Conservation (phyloP, 2,888 invertebrate genomes). For the Epinotia bilunana region DNA sequence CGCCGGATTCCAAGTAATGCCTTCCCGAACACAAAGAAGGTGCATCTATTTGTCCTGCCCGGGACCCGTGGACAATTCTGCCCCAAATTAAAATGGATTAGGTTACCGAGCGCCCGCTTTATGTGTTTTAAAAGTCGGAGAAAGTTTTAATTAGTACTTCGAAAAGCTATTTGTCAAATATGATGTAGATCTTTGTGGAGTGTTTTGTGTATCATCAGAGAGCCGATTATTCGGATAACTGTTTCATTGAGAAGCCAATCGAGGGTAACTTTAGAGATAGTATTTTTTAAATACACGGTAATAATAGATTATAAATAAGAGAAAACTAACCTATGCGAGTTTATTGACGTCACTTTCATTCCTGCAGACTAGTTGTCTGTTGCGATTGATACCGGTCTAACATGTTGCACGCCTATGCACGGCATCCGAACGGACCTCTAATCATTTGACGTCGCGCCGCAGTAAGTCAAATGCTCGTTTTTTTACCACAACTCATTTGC, state of each 20-base stretch:
- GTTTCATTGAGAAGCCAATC: no score
- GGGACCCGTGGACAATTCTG: conserved; percentile 40
- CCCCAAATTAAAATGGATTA: conserved; percentile 44
- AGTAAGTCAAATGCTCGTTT: conserved; percentile 68
- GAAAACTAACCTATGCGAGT: not conserved
- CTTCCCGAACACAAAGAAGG: conserved; percentile 66
- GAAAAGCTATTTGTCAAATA: conserved; percentile 41
- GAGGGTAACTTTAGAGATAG: no score
- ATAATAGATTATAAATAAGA: no score
- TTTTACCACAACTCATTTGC: conserved; percentile 73
- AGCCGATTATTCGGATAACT: not conserved
- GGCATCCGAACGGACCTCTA: conserved; percentile 42
- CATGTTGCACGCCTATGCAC: conserved; percentile 36
- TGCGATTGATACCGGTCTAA: conserved; percentile 31
- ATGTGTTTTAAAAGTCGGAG: conserved; percentile 36
- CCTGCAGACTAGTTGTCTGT: conserved; percentile 31
- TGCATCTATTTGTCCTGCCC: conserved; percentile 76
- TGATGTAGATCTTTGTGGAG: conserved; percentile 17
- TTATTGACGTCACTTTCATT: conserved; percentile 37
- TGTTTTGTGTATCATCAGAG: conserved; percentile 9
- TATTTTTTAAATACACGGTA: no score
- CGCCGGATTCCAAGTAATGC: conserved; percentile 64
- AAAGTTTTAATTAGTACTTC: conserved; percentile 42
- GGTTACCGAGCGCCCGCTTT: conserved; percentile 39
- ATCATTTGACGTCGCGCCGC: conserved; percentile 65